Percentiles rank a stretch among this genome's conserved stretches.
Conservation (phyloP, 2,113 vertebrate species). For the Typhlomys cinereus region DNA sequence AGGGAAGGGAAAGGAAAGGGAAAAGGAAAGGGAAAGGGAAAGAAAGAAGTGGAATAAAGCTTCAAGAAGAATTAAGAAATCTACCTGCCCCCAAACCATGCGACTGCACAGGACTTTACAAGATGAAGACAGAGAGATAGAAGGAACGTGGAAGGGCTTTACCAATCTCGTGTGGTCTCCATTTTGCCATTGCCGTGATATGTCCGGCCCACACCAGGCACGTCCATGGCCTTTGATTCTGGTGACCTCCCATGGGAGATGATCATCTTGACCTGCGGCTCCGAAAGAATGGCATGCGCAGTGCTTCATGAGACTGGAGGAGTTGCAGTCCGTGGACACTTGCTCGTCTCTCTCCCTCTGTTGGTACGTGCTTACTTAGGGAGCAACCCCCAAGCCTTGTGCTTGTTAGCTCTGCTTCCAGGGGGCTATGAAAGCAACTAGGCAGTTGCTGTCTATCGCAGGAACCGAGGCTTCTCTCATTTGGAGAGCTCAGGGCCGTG, state of each 20-base stretch:
- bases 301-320: not conserved
- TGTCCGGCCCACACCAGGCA: not conserved
- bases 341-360: not conserved
- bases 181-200: accelerated
- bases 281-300: not conserved
- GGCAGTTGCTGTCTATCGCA: not conserved
- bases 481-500: not conserved
- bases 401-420: not conserved
- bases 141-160: not conserved
- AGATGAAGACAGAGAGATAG: too few relatives aligned
- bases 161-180: not conserved
- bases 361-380: not conserved
- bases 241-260: not conserved
- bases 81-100: not conserved
- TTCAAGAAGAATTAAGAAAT: not conserved
- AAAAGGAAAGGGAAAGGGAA: too few relatives aligned
- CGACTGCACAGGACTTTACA: not conserved
- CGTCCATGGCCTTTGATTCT: not conserved
- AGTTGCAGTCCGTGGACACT: not conserved
- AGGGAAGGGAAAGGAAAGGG: not conserved
- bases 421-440: not conserved
- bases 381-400: not conserved
- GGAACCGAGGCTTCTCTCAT: not conserved
- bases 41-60: not conserved
- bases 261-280: not conserved